These are phyloP conservation scores for Neostethus bicornis DNA, from an alignment of 2,797 vertebrate genomes.

Conservation along the genomic window DNA sequence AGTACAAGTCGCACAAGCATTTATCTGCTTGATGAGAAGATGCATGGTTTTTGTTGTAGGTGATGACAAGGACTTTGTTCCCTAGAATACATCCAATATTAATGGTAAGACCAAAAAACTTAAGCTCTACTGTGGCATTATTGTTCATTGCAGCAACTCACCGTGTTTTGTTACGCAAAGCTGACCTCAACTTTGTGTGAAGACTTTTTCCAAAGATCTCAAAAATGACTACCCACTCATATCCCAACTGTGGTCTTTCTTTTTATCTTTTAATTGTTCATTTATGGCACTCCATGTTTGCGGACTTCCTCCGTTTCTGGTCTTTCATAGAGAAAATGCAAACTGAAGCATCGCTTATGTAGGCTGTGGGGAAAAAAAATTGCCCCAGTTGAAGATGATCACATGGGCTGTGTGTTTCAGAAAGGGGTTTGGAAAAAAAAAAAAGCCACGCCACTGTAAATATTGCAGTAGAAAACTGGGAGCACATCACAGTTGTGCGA, in stretches of 20 bases:
- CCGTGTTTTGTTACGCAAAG: too few relatives aligned
- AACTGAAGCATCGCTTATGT: background rate
- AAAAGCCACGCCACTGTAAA: conserved; percentile 32
- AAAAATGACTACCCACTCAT: conserved; percentile 36
- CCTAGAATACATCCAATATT: too few relatives aligned
- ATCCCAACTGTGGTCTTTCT: conserved; percentile 26
- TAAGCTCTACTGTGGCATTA: too few relatives aligned
- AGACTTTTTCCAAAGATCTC: conserved; percentile 32
- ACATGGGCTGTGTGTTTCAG: conserved; percentile 7
- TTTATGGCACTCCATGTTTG: conserved; percentile 2
- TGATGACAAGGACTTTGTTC: too few relatives aligned
- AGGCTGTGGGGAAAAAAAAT: too few relatives aligned
- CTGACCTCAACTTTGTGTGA: background rate
- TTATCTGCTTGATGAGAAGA: too few relatives aligned
- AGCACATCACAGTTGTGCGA: conserved; percentile 21
- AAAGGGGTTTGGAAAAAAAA: conserved; percentile 7
- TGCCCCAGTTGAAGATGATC: conserved; percentile 4
- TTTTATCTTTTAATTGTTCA: conserved; percentile 18
- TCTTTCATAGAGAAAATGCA: conserved; percentile 1
- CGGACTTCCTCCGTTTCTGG: conserved; percentile 4
- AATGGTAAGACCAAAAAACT: too few relatives aligned
- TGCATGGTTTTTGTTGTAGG: too few relatives aligned
- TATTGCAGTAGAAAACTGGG: conserved; percentile 36
- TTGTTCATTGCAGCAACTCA: too few relatives aligned
- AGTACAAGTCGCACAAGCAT: too few relatives aligned